Base-by-base conservation (phyloP, 2,888 invertebrate species). In the Lasioglossum marginatum region DNA sequence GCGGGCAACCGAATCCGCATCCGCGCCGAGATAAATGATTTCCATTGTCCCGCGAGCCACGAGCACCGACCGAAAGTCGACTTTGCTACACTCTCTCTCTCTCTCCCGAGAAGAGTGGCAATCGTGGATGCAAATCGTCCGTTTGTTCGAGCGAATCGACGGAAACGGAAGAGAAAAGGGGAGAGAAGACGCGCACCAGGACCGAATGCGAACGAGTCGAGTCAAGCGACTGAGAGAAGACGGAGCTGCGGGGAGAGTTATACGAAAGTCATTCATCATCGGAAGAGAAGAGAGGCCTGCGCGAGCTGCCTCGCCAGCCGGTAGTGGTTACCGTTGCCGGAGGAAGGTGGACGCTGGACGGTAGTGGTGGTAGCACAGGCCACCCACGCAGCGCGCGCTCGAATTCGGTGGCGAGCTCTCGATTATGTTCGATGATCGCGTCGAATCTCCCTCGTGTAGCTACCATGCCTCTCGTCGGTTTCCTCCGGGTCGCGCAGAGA, bases 311-410 rank as follows among this genome's bases (percentile, higher is more conserved):
- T 73, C 72, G 52, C 74, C 80, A 70, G 75, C 63, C 82, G 81
- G 81, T 83, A 86, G 79, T 81, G 89, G 89, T 89, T 82, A 63
- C 68, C 81, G 66, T 45, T 77, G 83, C 71, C 52, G 48, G 71
- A 48, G 19, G 66, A 73, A 84, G 88, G 79, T 77, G 68, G 81
- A 79, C 60, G 88, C 72, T 77, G 68, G 80, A 40, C 70, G 83
- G 77, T 81, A 76, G 86, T 78, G 87, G 80, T 81, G 83, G 89
- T 60, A 60, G 60, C 60, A 60, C 63, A 77, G 94, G 91, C 94
- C 94, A 94, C 94, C 94, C 94, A 94, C 94, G 93, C 92, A 66
- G 66, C 85, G 93, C 87, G 86, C 89, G 91, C 89, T 92, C 92
- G 91, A 92, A 92, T 93, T 92, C 92, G 89, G 92, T 93, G 92